Evolutionary conservation across 2,888 invertebrate genomes (phyloP), one percentile per base, ranked within the genome.

Genomic region (Scotopteryx bipunctaria): DNA sequence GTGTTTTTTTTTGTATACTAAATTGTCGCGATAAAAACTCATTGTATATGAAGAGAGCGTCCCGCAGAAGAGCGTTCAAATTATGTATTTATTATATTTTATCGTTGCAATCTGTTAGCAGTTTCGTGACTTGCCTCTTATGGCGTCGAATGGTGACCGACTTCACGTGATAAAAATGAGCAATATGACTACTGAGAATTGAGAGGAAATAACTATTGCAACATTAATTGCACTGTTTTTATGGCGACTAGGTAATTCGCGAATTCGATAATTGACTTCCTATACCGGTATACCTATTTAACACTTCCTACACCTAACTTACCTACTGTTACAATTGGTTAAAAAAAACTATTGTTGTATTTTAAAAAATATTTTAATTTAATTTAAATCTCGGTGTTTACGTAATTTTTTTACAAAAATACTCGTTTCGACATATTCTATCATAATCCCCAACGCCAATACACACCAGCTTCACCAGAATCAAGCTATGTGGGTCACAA

Each of bases 401-500:
- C n/a, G n/a, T n/a, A n/a, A n/a, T n/a, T n/a, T n/a, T n/a, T n/a
- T n/a, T n/a, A n/a, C n/a, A n/a, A n/a, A n/a, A n/a, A n/a, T n/a
- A n/a, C n/a, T n/a, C n/a, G n/a, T n/a, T n/a, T n/a, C n/a, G n/a
- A n/a, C n/a, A 9, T 9, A 9, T 27, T 27, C 4, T 11, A 13
- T 6, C 27, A 27, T 27, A 40, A 41, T 46, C 11, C 33, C 55
- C 61, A 36, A 51, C 61, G 58, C 69, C 72, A 59, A 59, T 64
- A 41, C 66, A 46, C 49, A 49, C 6, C 31, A 40, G 31, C 31
- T 23, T 44, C 31, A 59, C 51, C 45, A 44, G 51, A 35, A 52
- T 45, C 57, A 47, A 71, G 70, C 73, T 80, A 89, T 86, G 86
- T 88, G 83, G 89, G 89, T 88, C 88, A 89, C 67, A 61, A 64